Conservation (phyloP, 2,113 vertebrate genomes). For the Cygnus buccinator region DNA sequence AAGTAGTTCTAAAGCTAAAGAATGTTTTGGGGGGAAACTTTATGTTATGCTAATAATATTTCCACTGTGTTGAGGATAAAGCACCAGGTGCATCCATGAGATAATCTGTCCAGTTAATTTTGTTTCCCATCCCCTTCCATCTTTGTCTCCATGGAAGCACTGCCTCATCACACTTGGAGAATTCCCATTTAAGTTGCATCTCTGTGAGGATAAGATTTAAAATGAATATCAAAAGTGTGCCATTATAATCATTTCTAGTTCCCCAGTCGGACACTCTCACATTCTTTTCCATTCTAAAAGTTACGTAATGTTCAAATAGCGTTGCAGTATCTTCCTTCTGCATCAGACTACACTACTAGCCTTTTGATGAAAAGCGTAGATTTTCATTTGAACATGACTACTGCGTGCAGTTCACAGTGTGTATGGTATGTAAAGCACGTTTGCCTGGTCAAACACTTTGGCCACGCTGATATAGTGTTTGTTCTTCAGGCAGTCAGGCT, state of each 20-base stretch:
- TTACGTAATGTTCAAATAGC: background rate
- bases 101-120: background rate
- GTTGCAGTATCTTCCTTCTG: background rate
- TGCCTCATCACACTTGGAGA: background rate
- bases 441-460: background rate
- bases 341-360: background rate
- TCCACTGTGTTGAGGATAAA: background rate
- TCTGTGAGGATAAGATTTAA: background rate
- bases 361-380: background rate
- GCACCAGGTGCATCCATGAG: background rate
- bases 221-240: background rate
- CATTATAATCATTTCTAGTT: background rate
- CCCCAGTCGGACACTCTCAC: background rate
- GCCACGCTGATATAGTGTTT: background rate
- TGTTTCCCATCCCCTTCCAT: background rate
- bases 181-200: background rate
- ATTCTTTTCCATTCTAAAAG: background rate
- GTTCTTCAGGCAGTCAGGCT: background rate
- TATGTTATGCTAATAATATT: background rate
- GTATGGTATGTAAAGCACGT: rapidly evolving
- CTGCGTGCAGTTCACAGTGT: background rate
- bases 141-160: background rate
- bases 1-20: background rate
- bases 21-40: background rate
- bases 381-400: background rate